Evolutionary conservation across 2,888 invertebrate species (phyloP).

Genomic region (Apodemia mormo): DNA sequence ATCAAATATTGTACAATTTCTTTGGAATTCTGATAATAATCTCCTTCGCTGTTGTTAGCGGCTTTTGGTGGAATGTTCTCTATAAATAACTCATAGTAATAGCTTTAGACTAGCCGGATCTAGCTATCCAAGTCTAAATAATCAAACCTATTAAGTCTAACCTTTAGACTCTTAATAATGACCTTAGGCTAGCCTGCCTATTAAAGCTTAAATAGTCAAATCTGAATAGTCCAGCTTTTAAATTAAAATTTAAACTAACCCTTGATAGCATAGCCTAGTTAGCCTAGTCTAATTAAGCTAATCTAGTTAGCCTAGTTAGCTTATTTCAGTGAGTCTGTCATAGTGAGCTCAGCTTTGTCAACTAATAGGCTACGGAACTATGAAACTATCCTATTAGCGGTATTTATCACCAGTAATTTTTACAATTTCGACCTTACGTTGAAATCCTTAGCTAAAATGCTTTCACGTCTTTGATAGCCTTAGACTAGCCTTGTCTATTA

Average conservation of each 20-base stretch:
- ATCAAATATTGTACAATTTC: slow-evolving; percentile 42
- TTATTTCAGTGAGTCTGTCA: no score
- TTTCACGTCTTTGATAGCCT: slow-evolving; percentile 47
- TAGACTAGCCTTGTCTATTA: no score
- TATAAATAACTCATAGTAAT: slow-evolving; percentile 53
- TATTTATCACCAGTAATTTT: background rate
- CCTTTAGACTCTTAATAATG: no score
- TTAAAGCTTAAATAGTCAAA: no score
- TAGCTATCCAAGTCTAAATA: no score
- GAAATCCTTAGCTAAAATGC: slow-evolving; percentile 50
- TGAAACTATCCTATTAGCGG: background rate
- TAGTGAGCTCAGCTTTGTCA: background rate
- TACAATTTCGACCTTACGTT: background rate
- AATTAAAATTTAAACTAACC: no score
- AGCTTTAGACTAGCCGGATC: slow-evolving; percentile 21
- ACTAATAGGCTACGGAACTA: background rate
- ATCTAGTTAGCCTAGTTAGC: no score
- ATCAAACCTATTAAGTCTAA: no score
- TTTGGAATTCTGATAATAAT: slow-evolving; percentile 38
- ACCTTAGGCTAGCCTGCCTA: no score
- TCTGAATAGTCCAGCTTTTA: no score
- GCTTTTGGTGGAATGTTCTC: slow-evolving; percentile 52
- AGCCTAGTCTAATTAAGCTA: no score
- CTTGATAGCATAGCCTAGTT: no score
- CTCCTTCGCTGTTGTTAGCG: slow-evolving; percentile 40